Evolutionary conservation across 1,140 invertebrate genomes (phyloP), one percentile per base, ranked within the genome.

Genomic region (Drosophila chauvacae): DNA sequence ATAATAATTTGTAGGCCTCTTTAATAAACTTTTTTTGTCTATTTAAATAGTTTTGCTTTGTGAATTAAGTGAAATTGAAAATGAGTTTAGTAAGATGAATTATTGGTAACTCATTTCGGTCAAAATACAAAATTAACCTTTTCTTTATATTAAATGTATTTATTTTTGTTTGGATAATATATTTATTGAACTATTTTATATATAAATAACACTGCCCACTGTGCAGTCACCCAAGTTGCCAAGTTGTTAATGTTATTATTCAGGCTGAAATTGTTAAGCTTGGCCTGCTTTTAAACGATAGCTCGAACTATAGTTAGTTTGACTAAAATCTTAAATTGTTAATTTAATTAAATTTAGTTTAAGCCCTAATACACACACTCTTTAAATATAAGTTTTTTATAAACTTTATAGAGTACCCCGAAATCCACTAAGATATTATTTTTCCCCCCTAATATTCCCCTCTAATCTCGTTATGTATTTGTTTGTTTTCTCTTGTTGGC

Each of bases 251-350:
- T 35, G 41, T 39, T 14, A 41, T 42, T 42, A 28, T 70, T 50
- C 37, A 18, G 35, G 3, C 51, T n/a, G 4, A 72, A 72, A 11
- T 48, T 69, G 20, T 26, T 72, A 42, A 50, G 35, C 51, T 41
- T 35, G 51, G 33, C 37, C 39, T 56, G 33, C 42, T 69, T 65
- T 70, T 50, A 37, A 14, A 16, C 30, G 37, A n/a, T 37, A 26
- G 23, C n/a, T 23, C 0, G 7, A 50, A 44, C 13, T n/a, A 20
- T 23, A 51, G 39, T 28, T 14, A 13, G 28, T 20, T n/a, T 2
- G 9, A 41, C 26, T 5, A 16, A 30, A 28, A 11, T 45, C 2
- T 23, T 47, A 48, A 28, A 20, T 35, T 2, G 7, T 26, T 14
- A 26, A 26, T 16, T 3, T 6, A 18, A 30, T 3, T 13, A 1